Evolutionary conservation across 2,797 vertebrate genomes (phyloP).

Genomic region (Catostomus latipinnis): DNA sequence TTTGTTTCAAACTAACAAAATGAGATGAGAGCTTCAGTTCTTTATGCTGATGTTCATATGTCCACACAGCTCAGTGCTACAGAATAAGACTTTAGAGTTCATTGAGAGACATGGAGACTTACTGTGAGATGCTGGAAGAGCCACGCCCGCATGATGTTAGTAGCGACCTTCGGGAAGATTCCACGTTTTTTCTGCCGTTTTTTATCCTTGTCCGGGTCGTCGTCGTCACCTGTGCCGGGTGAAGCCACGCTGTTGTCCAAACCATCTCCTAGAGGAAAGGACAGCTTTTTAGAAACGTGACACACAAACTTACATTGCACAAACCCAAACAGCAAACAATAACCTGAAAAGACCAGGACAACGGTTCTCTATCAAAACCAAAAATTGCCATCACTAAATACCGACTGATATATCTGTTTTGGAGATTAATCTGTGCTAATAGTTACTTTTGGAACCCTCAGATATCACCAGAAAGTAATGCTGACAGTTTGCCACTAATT

Average conservation of each 20-base stretch:
- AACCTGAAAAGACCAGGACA: neutral
- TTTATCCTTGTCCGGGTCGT: slow-evolving; percentile 99
- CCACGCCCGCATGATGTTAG: slow-evolving; percentile 99
- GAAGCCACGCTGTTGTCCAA: slow-evolving; percentile 99
- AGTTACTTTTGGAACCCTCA: too few relatives aligned
- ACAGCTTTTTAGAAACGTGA: slow-evolving; percentile 56
- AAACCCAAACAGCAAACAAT: slow-evolving; percentile 7
- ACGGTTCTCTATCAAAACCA: neutral
- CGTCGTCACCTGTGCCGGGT: slow-evolving; percentile 97
- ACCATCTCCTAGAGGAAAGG: slow-evolving; percentile 88
- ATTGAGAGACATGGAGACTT: slow-evolving; percentile 70
- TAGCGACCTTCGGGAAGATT: slow-evolving; percentile 99
- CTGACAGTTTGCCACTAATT: too few relatives aligned
- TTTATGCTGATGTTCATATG: too few relatives aligned
- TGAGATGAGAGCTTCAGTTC: too few relatives aligned
- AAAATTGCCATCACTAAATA: too few relatives aligned
- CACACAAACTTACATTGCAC: neutral
- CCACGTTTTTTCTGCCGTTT: slow-evolving; percentile 99
- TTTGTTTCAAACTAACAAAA: too few relatives aligned
- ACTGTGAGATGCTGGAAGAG: slow-evolving; percentile 99
- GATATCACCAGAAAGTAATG: too few relatives aligned
- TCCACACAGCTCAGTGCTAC: neutral
- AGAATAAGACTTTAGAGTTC: slow-evolving; percentile 1
- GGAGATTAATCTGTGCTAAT: too few relatives aligned
- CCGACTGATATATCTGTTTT: too few relatives aligned